These are phyloP conservation scores for Oscheius sp. DNA, from an alignment of 1,140 invertebrate species.

Conservation along the genomic window DNA sequence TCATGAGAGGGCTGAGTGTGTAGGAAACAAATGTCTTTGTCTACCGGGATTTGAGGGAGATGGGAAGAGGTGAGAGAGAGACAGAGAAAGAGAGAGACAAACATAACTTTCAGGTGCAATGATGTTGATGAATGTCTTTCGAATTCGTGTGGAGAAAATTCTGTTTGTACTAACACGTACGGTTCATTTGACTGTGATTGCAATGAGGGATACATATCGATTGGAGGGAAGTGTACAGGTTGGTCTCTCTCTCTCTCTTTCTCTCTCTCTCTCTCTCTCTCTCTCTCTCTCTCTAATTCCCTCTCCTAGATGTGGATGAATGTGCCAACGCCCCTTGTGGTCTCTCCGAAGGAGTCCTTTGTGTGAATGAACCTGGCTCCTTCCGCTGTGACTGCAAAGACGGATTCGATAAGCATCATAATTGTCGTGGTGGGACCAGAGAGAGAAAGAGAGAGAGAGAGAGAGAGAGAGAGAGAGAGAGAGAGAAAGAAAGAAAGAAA, in stretches of 20 bases:
- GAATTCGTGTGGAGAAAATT: slow-evolving; percentile 20
- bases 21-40: slow-evolving; percentile 21
- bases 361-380: slow-evolving; percentile 29
- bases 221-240: slow-evolving; percentile 20
- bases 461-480: too few species aligned
- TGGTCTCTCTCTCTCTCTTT: background rate
- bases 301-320: slow-evolving; percentile 36
- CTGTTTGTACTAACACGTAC: slow-evolving; percentile 30
- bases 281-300: too few species aligned
- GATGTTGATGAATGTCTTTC: slow-evolving; percentile 37
- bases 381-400: slow-evolving; percentile 34
- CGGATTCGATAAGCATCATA: slow-evolving; percentile 6
- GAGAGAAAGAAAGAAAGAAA: too few species aligned
- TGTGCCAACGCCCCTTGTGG: slow-evolving; percentile 28
- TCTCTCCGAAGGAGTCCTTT: slow-evolving; percentile 20
- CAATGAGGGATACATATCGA: slow-evolving; percentile 26
- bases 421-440: background rate
- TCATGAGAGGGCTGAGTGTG: slow-evolving; percentile 26
- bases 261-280: background rate
- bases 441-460: too few species aligned
- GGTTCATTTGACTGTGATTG: slow-evolving; percentile 37
- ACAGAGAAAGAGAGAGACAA: too few species aligned
- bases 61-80: slow-evolving; percentile 16
- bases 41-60: slow-evolving; percentile 24
- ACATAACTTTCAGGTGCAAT: slow-evolving; percentile 8